Base-by-base conservation (phyloP, 1,140 invertebrate genomes). In the Caligus rogercresseyi region DNA sequence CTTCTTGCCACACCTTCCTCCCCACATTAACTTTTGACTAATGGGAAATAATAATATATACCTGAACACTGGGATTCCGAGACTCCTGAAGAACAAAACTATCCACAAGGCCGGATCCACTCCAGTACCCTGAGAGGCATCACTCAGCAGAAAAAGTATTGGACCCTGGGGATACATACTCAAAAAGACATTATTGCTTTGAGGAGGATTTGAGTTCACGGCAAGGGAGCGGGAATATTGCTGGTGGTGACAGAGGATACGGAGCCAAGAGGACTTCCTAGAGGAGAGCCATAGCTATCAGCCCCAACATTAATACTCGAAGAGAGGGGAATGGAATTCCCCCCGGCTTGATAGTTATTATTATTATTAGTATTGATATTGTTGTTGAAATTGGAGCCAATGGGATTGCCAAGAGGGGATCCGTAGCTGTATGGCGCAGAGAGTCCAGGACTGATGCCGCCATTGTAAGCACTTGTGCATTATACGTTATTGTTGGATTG, bases 271-370 rank as follows among this genome's bases (percentile, higher is more conserved):
- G 54, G 54, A 21, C 24, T 20, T 4, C 54, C 20, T n/a, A 21
- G 54, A 56, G 54, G 54, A 18, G 54, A 20, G 2, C 54, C 54
- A 14, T 56, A 56, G 24, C 54, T 56, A 56, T 56, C 54, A 23
- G 7, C n/a, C 31, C 31, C 31, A 43, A 20, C 31, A 43, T 43
- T 43, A n/a, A 43, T 43, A 43, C 31, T 43, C n/a, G 31, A 43
- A 7, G 31, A 43, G 7, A 43, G n/a, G n/a, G 31, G 31, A 43
- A 43, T 43, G 31, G 31, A 43, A n/a, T 43, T 43, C n/a, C 7
- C 31, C 7, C n/a, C n/a, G n/a, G 31, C 31, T 43, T 11, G n/a
- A n/a, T 43, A 43, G n/a, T 43, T 54, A 23, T 19, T 16, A 11
- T 54, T 16, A 54, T 13, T 20, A 54, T 11, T 54, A 20, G 13